Percentiles rank a stretch among this genome's conserved stretches.
phyloP scores from a whole-genome alignment of 2,797 vertebrate species.

The Vespertilio murinus region DNA sequence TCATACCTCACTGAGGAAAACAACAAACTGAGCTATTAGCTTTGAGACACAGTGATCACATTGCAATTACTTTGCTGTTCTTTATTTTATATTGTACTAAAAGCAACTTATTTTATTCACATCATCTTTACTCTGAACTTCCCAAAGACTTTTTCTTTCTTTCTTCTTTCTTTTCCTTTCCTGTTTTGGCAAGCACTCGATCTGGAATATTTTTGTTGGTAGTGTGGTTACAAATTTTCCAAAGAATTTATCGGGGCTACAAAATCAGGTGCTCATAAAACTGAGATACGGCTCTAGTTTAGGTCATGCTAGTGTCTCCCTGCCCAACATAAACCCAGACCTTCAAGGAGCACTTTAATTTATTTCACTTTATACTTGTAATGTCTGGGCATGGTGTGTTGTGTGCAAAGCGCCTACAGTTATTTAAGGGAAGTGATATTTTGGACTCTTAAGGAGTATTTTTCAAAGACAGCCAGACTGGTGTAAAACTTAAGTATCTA shows the following conservation, averaged over 20 bases:
- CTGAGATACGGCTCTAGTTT: constrained; percentile 48
- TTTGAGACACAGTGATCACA: background rate
- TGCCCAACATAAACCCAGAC: constrained; percentile 41
- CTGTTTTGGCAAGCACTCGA: background rate
- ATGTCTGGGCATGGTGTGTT: background rate
- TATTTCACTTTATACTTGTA: constrained; percentile 70
- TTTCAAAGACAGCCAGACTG: constrained; percentile 67
- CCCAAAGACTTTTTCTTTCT: background rate
- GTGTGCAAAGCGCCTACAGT: constrained; percentile 62
- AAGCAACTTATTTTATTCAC: constrained; percentile 55
- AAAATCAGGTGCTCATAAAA: constrained; percentile 61
- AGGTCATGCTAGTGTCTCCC: constrained; percentile 41
- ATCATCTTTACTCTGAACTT: constrained; percentile 55
- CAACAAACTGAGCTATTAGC: background rate
- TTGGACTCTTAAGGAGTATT: constrained; percentile 64
- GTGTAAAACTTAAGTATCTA: constrained; percentile 63
- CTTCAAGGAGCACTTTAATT: constrained; percentile 61
- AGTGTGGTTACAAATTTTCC: constrained; percentile 24
- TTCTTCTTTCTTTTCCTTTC: no score
- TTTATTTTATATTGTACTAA: constrained; percentile 41
- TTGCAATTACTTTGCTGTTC: constrained; percentile 9
- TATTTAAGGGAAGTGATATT: constrained; percentile 66
- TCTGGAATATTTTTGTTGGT: background rate
- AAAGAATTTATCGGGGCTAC: constrained; percentile 52
- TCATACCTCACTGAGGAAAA: background rate